Evolutionary conservation across 64 coral and sea anemone species (phyloP).

Genomic region (Montipora sp.): DNA sequence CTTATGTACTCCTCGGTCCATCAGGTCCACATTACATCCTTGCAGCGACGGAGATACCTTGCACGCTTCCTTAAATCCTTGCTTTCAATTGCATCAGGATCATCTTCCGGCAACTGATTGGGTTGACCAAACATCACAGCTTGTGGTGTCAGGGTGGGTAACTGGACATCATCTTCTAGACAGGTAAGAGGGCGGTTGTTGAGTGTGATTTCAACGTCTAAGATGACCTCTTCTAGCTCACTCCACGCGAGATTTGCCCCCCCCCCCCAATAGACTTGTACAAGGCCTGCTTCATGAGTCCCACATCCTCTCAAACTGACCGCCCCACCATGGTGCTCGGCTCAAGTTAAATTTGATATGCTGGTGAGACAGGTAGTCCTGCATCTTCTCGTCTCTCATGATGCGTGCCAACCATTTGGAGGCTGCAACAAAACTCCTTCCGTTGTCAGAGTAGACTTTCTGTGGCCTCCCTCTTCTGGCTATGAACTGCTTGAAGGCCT

Average conservation of each 20-base stretch:
- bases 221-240: constrained; percentile 3
- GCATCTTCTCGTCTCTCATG: not conserved
- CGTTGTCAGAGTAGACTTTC: constrained; percentile 14
- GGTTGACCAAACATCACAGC: not conserved
- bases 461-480: constrained; percentile 11
- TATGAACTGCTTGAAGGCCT: constrained; percentile 16
- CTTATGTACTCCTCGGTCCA: constrained; percentile 20
- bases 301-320: constrained; percentile 2
- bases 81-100: constrained; percentile 4
- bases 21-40: constrained; percentile 16
- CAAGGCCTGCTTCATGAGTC: not conserved
- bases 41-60: not conserved
- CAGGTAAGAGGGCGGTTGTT: constrained; percentile 9
- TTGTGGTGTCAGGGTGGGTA: constrained; percentile 6
- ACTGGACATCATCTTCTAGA: constrained; percentile 8
- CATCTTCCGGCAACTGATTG: not conserved
- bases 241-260: not conserved
- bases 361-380: not conserved
- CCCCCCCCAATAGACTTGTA: not conserved
- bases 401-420: not conserved
- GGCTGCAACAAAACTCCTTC: not conserved
- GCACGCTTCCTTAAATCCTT: constrained; percentile 14
- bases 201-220: constrained; percentile 1
- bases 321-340: no score
- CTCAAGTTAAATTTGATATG: constrained; percentile 15